phyloP scores from a whole-genome alignment of 1,140 invertebrate species.

The Vanessa atalanta region DNA sequence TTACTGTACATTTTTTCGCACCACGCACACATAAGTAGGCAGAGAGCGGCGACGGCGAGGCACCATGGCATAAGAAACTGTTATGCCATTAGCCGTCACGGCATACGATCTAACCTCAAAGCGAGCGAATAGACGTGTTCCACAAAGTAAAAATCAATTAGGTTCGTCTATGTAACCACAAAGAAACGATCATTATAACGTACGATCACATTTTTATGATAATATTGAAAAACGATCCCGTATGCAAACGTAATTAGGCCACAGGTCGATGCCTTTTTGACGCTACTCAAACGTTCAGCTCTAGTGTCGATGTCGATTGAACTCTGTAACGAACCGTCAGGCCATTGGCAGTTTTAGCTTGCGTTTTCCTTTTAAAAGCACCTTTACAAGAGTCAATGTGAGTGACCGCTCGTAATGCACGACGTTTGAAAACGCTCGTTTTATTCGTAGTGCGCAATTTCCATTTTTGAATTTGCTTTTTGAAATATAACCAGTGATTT shows the following conservation, averaged over 20 bases:
- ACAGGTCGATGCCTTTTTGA: not conserved
- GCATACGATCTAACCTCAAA: too few relatives aligned
- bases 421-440: not conserved
- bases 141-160: too few relatives aligned
- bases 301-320: conserved; percentile 3
- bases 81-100: too few relatives aligned
- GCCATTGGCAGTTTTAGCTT: conserved; percentile 6
- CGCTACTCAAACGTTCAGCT: not conserved
- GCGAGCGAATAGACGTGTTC: too few relatives aligned
- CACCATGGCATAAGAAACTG: not conserved
- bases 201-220: too few relatives aligned
- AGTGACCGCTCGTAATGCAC: conserved; percentile 4
- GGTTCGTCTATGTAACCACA: too few relatives aligned
- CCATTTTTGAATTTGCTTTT: not conserved
- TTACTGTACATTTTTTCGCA: not conserved
- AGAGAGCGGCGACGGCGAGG: not conserved
- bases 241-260: not conserved
- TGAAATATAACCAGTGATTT: not conserved
- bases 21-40: too few relatives aligned
- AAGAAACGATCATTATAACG: too few relatives aligned
- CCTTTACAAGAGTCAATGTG: not conserved
- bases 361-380: conserved; percentile 11
- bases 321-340: conserved; percentile 1
- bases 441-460: not conserved
- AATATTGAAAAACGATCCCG: not conserved